These are phyloP conservation scores for Limnephilus marmoratus DNA, from an alignment of 2,888 invertebrate species.

Conservation along the genomic window DNA sequence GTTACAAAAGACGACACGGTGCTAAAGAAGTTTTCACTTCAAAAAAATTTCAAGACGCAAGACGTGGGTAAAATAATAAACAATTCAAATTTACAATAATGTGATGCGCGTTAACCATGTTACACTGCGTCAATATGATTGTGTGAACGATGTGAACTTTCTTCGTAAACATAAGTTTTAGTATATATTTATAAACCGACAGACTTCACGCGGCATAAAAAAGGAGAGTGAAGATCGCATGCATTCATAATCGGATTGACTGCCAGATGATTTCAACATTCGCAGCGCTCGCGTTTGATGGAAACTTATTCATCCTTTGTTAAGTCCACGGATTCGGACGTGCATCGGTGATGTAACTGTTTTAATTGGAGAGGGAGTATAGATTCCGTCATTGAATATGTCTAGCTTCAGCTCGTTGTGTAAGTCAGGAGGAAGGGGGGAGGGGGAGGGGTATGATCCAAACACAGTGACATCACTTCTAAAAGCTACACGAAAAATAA, in stretches of 20 bases:
- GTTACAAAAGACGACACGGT: too few relatives aligned
- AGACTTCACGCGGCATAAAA: neutral
- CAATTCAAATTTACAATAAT: neutral
- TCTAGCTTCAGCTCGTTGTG: neutral
- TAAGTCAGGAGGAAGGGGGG: neutral
- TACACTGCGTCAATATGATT: neutral
- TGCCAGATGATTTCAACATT: neutral
- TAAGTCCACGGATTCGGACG: neutral
- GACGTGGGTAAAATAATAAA: neutral
- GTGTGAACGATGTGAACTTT: neutral
- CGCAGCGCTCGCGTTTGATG: neutral
- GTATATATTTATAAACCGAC: neutral
- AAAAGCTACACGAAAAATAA: neutral
- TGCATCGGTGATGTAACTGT: neutral
- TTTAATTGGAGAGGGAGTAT: neutral
- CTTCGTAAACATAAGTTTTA: neutral
- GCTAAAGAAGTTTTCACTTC: too few relatives aligned
- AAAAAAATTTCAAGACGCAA: neutral
- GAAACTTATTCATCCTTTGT: neutral
- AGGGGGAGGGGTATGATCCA: neutral
- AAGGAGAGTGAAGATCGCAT: neutral
- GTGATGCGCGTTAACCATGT: neutral
- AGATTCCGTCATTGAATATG: neutral
- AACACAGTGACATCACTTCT: neutral
- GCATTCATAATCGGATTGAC: neutral